Evolutionary conservation across 2,888 invertebrate genomes (phyloP).

Genomic region (Drosophila eohydei): DNA sequence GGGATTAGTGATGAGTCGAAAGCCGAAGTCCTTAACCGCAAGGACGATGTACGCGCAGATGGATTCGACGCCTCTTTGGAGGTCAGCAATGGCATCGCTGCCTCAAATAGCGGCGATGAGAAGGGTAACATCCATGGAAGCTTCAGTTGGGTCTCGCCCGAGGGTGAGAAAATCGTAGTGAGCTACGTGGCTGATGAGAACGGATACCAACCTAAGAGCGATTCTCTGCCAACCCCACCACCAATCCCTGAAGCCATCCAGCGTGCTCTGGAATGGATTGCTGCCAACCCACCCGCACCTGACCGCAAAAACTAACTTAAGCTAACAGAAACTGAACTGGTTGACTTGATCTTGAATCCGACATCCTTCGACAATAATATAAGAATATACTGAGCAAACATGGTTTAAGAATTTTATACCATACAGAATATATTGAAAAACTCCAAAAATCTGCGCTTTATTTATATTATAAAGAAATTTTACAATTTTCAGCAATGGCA

Average conservation of each 20-base stretch:
- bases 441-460: not conserved
- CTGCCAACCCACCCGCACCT: slow-evolving; percentile 45
- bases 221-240: slow-evolving; percentile 61
- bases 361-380: not conserved
- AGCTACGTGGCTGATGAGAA: slow-evolving; percentile 78
- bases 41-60: slow-evolving; percentile 71
- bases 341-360: not conserved
- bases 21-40: slow-evolving; percentile 54
- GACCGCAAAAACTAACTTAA: not conserved
- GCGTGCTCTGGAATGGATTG: slow-evolving; percentile 53
- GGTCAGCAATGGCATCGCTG: slow-evolving; percentile 62
- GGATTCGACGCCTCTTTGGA: slow-evolving; percentile 65
- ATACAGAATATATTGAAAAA: not conserved
- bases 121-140: slow-evolving; percentile 72
- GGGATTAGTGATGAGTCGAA: slow-evolving; percentile 46
- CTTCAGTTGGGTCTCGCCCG: slow-evolving; percentile 70
- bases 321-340: not conserved
- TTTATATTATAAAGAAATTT: no score
- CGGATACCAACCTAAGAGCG: slow-evolving; percentile 72
- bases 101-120: slow-evolving; percentile 60
- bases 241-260: slow-evolving; percentile 66
- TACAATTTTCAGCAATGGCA: not conserved
- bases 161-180: slow-evolving; percentile 71
- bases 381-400: not conserved
- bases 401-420: not conserved